Percentiles rank a stretch among this genome's conserved stretches.
Conservation (phyloP, 2,797 vertebrate genomes). For the Labeo calbasu region DNA sequence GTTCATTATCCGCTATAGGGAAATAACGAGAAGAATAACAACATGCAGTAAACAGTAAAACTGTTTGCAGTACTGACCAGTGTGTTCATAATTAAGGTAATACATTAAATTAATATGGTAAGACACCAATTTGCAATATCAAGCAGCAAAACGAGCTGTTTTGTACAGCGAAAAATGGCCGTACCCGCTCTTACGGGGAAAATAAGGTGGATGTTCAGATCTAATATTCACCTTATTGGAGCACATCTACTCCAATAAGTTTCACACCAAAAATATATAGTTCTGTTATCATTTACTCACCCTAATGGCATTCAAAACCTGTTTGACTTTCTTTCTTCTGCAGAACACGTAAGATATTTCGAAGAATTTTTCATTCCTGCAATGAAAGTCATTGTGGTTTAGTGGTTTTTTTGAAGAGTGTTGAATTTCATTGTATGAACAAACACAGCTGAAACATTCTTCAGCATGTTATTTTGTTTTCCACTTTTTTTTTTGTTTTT, state of each 20-base stretch:
- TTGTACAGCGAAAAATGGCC: too few relatives aligned
- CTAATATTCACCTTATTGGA: neutral
- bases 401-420: neutral
- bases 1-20: too few relatives aligned
- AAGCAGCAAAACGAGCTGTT: too few relatives aligned
- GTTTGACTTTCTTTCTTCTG: neutral
- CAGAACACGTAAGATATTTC: neutral
- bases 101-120: too few relatives aligned
- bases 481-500: neutral
- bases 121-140: too few relatives aligned
- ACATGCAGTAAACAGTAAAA: too few relatives aligned
- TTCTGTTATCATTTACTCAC: neutral
- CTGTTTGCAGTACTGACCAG: too few relatives aligned
- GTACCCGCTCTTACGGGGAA: too few relatives aligned
- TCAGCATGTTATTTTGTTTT: neutral
- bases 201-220: neutral
- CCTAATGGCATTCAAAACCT: neutral
- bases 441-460: neutral
- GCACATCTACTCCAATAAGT: neutral
- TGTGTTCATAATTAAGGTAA: too few relatives aligned
- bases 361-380: neutral
- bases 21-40: too few relatives aligned
- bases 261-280: neutral
- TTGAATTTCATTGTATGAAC: neutral
- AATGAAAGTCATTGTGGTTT: neutral